Conservation (phyloP, 2,113 vertebrate genomes). For the Syngnathus typhle region DNA sequence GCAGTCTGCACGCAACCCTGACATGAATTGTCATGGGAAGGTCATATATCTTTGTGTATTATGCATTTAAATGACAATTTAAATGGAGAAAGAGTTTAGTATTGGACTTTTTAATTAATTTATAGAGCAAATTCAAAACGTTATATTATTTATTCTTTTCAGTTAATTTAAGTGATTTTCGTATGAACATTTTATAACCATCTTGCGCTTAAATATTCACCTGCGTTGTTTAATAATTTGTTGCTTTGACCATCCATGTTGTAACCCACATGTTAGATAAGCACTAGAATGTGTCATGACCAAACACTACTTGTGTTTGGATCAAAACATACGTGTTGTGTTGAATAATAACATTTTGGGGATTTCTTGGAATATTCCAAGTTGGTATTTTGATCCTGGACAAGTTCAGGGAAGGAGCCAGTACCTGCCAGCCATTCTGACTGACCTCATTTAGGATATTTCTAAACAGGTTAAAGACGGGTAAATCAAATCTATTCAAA, state of each 20-base stretch:
- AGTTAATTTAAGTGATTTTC: background rate
- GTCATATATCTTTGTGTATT: too few species aligned
- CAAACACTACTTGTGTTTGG: constrained; percentile 66
- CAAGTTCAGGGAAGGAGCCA: constrained; percentile 33
- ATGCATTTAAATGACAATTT: too few species aligned
- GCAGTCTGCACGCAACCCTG: too few species aligned
- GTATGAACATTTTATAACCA: background rate
- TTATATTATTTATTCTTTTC: background rate
- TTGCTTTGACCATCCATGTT: constrained; percentile 27
- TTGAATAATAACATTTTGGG: constrained; percentile 44
- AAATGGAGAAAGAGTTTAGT: background rate
- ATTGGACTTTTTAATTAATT: background rate
- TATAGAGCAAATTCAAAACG: background rate
- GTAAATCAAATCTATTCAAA: background rate
- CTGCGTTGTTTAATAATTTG: constrained; percentile 9
- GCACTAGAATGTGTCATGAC: constrained; percentile 54
- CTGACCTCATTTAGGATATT: constrained; percentile 10
- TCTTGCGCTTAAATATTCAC: background rate
- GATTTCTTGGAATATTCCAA: constrained; percentile 53
- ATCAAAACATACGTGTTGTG: constrained; percentile 63
- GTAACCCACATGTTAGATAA: constrained; percentile 39
- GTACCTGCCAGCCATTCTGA: background rate
- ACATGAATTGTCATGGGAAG: background rate
- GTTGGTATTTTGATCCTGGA: constrained; percentile 36
- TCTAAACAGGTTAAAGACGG: background rate